These are phyloP conservation scores for Pavo muticus DNA, from an alignment of 2,113 vertebrate genomes.

Conservation along the genomic window DNA sequence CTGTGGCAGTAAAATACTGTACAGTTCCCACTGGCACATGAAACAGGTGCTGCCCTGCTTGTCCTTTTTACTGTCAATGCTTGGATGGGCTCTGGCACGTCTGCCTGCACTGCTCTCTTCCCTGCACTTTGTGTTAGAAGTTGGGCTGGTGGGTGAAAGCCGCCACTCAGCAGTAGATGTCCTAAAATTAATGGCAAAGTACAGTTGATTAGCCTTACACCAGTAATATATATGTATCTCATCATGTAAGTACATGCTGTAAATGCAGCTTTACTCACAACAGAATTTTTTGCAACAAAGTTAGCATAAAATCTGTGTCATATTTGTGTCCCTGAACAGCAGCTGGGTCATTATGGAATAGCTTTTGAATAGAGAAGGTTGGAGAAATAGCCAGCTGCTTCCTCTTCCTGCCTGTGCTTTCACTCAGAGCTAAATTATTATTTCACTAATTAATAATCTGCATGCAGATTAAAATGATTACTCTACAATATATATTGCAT, in stretches of 20 bases:
- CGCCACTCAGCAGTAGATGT: not conserved
- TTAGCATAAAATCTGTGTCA: not conserved
- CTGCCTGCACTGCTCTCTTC: fast-evolving
- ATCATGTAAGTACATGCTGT: not conserved
- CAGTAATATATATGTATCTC: not conserved
- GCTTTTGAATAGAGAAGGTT: conserved; percentile 40
- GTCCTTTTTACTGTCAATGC: not conserved
- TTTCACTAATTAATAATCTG: conserved; percentile 56
- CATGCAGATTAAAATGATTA: conserved; percentile 42
- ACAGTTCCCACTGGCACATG: not conserved
- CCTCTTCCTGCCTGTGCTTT: conserved; percentile 5
- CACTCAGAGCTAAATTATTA: conserved; percentile 20
- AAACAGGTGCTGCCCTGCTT: not conserved
- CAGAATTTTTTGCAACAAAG: not conserved
- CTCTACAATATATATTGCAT: conserved; percentile 6
- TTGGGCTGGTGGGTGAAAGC: not conserved
- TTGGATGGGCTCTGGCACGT: not conserved
- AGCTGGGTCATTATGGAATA: conserved; percentile 52
- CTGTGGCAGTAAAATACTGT: not conserved
- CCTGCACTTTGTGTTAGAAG: not conserved
- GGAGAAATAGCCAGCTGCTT: conserved; percentile 11
- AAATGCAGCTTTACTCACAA: not conserved
- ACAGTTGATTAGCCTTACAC: not conserved
- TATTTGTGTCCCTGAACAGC: conserved; percentile 13
- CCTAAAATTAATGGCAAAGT: not conserved